Evolutionary conservation across 1,140 invertebrate species (phyloP).

Genomic region (Cyphomyrmex costatus): DNA sequence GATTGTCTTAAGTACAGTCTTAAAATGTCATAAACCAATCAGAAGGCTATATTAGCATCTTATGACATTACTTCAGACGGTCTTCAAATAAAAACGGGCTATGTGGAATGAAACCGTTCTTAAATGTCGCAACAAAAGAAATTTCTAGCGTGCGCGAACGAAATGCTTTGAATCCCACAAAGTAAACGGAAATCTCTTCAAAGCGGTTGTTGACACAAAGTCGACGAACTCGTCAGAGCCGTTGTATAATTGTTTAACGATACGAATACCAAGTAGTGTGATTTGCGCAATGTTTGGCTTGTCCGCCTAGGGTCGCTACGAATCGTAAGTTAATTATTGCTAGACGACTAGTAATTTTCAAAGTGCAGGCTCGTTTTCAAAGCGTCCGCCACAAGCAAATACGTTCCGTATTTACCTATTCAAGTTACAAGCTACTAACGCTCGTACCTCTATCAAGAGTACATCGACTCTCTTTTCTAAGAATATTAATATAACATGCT

Average conservation of each 20-base stretch:
- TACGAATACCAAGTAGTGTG: slow-evolving; percentile 67
- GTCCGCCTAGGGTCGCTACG: slow-evolving; percentile 36
- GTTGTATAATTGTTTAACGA: slow-evolving; percentile 78
- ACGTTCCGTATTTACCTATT: slow-evolving; percentile 37
- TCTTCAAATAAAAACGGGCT: too few relatives aligned
- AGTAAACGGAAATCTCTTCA: slow-evolving; percentile 27
- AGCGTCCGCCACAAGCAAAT: slow-evolving; percentile 45
- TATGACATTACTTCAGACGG: too few relatives aligned
- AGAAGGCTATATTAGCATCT: too few relatives aligned
- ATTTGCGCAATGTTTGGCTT: slow-evolving; percentile 71
- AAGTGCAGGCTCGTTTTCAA: slow-evolving; percentile 44
- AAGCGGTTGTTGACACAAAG: slow-evolving; percentile 75
- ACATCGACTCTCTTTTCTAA: background rate
- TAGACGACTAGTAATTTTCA: slow-evolving; percentile 43
- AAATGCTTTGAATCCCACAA: slow-evolving; percentile 39
- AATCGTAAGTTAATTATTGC: slow-evolving; percentile 75
- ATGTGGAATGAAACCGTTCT: too few relatives aligned
- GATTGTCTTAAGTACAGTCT: too few relatives aligned
- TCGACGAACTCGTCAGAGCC: slow-evolving; percentile 74
- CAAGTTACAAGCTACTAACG: slow-evolving; percentile 3
- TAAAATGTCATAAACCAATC: too few relatives aligned
- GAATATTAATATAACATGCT: background rate
- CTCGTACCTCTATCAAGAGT: slow-evolving; percentile 7
- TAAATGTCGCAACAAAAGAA: slow-evolving; percentile 3
- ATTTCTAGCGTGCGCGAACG: background rate